Base-by-base conservation (phyloP, 2,888 invertebrate species). In the Sphecodes monilicornis region DNA sequence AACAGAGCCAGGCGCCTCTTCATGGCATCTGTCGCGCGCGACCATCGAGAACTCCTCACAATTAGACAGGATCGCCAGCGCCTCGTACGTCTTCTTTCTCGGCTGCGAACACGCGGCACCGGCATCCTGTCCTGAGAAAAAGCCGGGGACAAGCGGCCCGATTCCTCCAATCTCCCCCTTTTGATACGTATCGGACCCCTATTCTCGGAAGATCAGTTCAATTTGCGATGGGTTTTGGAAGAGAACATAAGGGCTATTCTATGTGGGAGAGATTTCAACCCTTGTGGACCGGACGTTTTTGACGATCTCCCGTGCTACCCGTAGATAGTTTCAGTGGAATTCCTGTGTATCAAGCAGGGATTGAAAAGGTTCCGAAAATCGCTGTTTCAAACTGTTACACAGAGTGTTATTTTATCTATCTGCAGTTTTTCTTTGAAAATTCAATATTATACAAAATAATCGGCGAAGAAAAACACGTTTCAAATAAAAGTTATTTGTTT, bases 21-120 rank as follows among this genome's bases (percentile, higher is more conserved):
- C 88, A 68, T 80, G 85, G 90, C 91, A 92, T 92, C 90, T 91
- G 91, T 91, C 90, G 90, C 90, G 82, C 91, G 90, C 80, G 75
- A 77, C 77, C 39, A 29, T n/a, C 29, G 41, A 32, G 66, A 66
- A 10, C 54, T 82, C 88, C 84, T 88, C 87, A 84, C 91, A 92
- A 92, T 92, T 92, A 92, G 90, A 92, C 87, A 90, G 89, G 78
- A 89, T 88, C 85, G 88, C 78, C 78, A 69, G 80, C 84, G 84
- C 84, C 82, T 78, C 85, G 85, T 81, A 80, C 83, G 78, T 82
- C 77, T 88, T 87, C 84, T 79, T 84, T 29, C 74, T 46, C 70
- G 41, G 46, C 73, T 39, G 26, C 8, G 80, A 43, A n/a, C 71
- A 76, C 70, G 73, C 71, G 57, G 60, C 26, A 32, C 60, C 43